Conservation (phyloP, 2,797 vertebrate genomes). For the Bufotes viridis region DNA sequence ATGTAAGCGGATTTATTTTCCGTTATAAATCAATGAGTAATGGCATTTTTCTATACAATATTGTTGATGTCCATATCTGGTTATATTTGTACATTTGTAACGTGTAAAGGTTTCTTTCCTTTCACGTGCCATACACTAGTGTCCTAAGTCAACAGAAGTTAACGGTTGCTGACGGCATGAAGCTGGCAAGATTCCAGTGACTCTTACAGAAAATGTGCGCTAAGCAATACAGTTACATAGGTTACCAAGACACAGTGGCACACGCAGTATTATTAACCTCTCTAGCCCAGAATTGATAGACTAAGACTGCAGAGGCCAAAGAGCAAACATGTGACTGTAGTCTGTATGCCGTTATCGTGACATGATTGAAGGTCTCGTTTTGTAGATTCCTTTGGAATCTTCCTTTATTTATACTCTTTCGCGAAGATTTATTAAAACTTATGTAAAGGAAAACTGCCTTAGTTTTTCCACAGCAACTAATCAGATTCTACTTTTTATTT, state of each 20-base stretch:
- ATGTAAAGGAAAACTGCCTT: no score
- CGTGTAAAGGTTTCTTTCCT: conserved; percentile 17
- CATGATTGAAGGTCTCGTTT: neutral
- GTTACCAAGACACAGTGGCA: conserved; percentile 36
- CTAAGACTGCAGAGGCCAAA: neutral
- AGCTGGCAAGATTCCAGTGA: conserved; percentile 39
- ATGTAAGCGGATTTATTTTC: neutral
- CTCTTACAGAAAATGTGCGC: conserved; percentile 24
- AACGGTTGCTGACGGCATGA: conserved; percentile 41
- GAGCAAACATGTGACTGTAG: neutral
- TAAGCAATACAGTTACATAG: neutral
- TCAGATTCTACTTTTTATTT: no score
- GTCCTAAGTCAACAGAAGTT: conserved; percentile 33
- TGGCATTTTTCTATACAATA: neutral
- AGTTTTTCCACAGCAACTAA: no score
- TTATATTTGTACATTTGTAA: neutral
- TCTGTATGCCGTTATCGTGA: neutral
- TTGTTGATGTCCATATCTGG: conserved; percentile 25
- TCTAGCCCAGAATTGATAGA: neutral
- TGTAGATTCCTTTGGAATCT: neutral
- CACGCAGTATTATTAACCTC: conserved; percentile 8
- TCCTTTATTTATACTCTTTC: neutral
- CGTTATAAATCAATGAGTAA: neutral
- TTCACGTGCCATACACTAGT: conserved; percentile 24
- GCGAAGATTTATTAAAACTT: no score